phyloP scores from a whole-genome alignment of 2,797 vertebrate species.

The Crypturellus tataupa region DNA sequence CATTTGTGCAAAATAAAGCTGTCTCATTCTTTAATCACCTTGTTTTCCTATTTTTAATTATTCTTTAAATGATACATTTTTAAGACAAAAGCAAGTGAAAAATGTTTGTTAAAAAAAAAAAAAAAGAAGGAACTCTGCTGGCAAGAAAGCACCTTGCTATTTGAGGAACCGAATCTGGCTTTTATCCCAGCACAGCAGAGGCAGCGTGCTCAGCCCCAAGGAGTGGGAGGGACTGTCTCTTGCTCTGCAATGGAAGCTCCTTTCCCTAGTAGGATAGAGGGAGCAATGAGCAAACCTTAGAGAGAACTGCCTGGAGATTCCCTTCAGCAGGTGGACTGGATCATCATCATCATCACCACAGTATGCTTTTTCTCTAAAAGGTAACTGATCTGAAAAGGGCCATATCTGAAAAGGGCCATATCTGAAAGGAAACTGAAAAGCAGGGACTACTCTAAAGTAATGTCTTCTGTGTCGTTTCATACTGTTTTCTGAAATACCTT shows the following conservation, averaged over 20 bases:
- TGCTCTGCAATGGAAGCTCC: background rate
- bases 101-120: background rate
- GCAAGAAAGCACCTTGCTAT: conserved; percentile 68
- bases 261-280: conserved; percentile 11
- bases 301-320: background rate
- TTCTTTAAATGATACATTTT: background rate
- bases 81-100: conserved; percentile 29
- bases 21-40: background rate
- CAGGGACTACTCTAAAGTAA: background rate
- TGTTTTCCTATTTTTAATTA: background rate
- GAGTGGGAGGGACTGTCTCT: conserved; percentile 55
- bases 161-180: conserved; percentile 65
- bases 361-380: conserved; percentile 10
- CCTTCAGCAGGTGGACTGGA: conserved; percentile 15
- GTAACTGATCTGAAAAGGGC: conserved; percentile 20
- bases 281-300: background rate
- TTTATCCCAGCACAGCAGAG: conserved; percentile 50
- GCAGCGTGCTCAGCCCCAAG: conserved; percentile 29
- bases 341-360: background rate
- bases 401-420: background rate
- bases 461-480: background rate
- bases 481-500: background rate
- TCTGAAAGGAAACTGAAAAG: background rate
- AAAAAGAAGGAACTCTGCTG: conserved; percentile 11
- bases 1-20: background rate